These are phyloP conservation scores for Orchesella cincta DNA, from an alignment of 1,140 invertebrate species.

Conservation along the genomic window DNA sequence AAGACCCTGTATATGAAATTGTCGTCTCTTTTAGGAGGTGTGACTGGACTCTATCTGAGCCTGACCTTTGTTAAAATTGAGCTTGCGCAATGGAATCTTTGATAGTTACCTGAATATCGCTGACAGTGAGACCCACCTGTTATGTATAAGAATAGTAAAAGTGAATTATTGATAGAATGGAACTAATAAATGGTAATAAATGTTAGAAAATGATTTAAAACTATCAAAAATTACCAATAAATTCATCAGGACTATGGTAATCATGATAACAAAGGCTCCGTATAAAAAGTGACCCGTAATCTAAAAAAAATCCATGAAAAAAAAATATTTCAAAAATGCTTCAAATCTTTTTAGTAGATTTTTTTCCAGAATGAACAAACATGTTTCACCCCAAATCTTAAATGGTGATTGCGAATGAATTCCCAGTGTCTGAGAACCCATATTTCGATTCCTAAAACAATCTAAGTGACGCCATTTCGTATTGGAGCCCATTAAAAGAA, in stretches of 20 bases:
- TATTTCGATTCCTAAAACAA: too few relatives aligned
- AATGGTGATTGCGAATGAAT: too few relatives aligned
- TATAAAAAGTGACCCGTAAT: constrained; percentile 74
- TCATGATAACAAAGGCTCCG: constrained; percentile 73
- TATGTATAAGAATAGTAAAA: constrained; percentile 76
- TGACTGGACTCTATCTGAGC: neutral
- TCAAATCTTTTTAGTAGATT: neutral
- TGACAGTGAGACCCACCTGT: constrained; percentile 82
- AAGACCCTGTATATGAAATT: constrained; percentile 60
- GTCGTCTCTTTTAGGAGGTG: constrained; percentile 29
- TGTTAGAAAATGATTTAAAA: too few relatives aligned
- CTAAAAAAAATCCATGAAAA: constrained; percentile 50
- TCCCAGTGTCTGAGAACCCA: too few relatives aligned
- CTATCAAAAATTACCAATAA: too few relatives aligned
- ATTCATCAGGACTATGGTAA: constrained; percentile 81
- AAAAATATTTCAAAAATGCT: constrained; percentile 6
- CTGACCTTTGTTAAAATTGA: neutral
- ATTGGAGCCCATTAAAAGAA: too few relatives aligned
- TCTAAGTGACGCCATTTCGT: too few relatives aligned
- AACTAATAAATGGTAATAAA: too few relatives aligned
- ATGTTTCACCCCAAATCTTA: too few relatives aligned
- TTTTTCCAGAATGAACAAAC: too few relatives aligned
- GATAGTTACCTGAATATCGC: constrained; percentile 60
- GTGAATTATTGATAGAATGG: constrained; percentile 80
- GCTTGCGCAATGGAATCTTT: neutral